Evolutionary conservation across 2,797 vertebrate species (phyloP), one percentile per base, ranked within the genome.

Genomic region (Mallotus villosus): DNA sequence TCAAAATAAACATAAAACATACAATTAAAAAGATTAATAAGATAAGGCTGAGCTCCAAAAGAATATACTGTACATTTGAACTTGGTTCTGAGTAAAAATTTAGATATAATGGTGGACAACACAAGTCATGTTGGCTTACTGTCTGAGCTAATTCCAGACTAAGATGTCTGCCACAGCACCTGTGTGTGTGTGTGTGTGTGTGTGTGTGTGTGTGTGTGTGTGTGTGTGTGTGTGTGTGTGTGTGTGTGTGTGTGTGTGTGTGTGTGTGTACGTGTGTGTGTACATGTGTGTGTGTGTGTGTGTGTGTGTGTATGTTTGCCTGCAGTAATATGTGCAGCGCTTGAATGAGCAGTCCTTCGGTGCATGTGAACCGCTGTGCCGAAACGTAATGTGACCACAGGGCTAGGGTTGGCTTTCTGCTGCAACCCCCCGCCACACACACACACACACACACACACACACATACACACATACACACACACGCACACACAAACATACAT

Each of bases 371-470:
- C 77, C 70, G 84, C 69, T 85, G 84, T 78, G 76, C 86, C 86
- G 78, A 51, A 58, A 59, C 58, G 61, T 82, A 81, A 88, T 78
- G 67, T 84, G 73, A 84, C 86, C 84, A 67, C 82, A 87, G 85
- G 87, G 82, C 59, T n/a, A 76, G 77, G 80, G 79, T 84, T 76
- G 76, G 51, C 46, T 81, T 70, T 68, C 64, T 49, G 63, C 17
- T 77, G 64, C 63, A 74, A 12, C 6, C 61, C 6, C 61, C 4
- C 61, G 12, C 61, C 27, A 51, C 8, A 19, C 66, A 32, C 24
- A 34, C 51, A 67, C 16, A 29, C 66, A 68, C 51, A 32, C 66
- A 57, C 22, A 29, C 49, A 67, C 46, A 41, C 49, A 51, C 46
- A 53, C 21, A 67, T 17, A 64, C 32, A 64, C 29, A 37, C 29